A percentile compares a stretch with the other conserved stretches of the same genome.
Conservation (phyloP, 2,797 vertebrate species). For the Morelia viridis region DNA sequence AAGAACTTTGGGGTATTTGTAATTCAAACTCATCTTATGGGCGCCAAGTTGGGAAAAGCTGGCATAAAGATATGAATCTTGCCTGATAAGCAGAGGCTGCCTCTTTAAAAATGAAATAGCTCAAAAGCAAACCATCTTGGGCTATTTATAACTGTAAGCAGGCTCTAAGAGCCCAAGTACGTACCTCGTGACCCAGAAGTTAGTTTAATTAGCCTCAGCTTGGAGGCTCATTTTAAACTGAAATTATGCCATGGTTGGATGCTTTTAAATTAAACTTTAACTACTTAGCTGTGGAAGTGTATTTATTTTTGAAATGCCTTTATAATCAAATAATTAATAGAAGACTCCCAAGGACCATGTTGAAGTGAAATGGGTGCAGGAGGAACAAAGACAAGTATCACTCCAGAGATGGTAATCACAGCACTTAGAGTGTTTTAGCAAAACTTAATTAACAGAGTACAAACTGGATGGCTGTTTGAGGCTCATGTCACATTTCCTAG, state of each 20-base stretch:
- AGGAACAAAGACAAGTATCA: slow-evolving; percentile 36
- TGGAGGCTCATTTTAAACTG: slow-evolving; percentile 63
- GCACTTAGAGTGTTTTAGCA: neutral
- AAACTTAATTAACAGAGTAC: slow-evolving; percentile 52
- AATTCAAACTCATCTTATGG: neutral
- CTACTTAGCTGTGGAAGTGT: slow-evolving; percentile 61
- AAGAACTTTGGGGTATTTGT: neutral
- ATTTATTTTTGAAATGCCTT: slow-evolving; percentile 71
- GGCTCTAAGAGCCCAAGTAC: slow-evolving; percentile 45
- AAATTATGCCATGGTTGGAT: slow-evolving; percentile 65
- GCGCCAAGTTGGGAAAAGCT: neutral
- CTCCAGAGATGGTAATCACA: slow-evolving; percentile 20
- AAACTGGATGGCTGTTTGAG: slow-evolving; percentile 7
- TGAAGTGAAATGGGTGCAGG: slow-evolving; percentile 50
- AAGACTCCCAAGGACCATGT: slow-evolving; percentile 51
- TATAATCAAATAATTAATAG: slow-evolving; percentile 75
- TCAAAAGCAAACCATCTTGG: neutral
- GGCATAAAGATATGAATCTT: neutral
- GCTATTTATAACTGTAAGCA: slow-evolving; percentile 45
- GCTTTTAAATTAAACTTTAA: slow-evolving; percentile 72
- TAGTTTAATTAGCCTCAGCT: slow-evolving; percentile 69
- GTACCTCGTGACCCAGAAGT: slow-evolving; percentile 66
- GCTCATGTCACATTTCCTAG: neutral
- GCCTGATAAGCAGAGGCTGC: neutral
- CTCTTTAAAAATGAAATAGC: neutral